Evolutionary conservation across 2,113 vertebrate genomes (phyloP).

Genomic region (Phalacrocorax carbo): DNA sequence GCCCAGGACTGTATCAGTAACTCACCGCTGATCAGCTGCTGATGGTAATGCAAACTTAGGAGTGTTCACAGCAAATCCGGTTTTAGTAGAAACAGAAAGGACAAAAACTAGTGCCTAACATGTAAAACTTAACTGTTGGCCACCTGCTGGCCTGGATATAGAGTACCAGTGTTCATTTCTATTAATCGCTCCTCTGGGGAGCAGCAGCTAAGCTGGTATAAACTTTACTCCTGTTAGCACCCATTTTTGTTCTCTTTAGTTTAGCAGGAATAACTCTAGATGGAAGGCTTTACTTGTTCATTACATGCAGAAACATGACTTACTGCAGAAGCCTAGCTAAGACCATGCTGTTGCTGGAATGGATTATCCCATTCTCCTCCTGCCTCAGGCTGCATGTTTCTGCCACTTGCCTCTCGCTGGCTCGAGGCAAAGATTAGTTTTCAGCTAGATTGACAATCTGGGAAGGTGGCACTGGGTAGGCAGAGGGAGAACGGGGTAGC

Average conservation of each 20-base stretch:
- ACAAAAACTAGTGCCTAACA: not conserved
- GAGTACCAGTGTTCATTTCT: not conserved
- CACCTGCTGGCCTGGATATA: not conserved
- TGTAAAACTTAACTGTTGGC: not conserved
- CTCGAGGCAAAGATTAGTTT: not conserved
- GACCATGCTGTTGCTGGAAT: not conserved
- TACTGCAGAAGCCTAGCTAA: not conserved
- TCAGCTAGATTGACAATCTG: not conserved
- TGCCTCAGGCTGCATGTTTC: not conserved
- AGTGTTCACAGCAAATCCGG: not conserved
- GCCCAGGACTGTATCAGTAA: not conserved
- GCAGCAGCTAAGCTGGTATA: not conserved
- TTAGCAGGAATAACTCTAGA: not conserved
- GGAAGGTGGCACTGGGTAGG: not conserved
- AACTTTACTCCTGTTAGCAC: not conserved
- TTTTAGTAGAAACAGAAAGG: not conserved
- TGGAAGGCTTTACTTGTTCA: not conserved
- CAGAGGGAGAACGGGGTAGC: not conserved
- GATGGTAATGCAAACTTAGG: not conserved
- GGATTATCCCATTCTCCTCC: not conserved
- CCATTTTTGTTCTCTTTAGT: not conserved
- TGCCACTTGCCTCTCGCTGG: not conserved
- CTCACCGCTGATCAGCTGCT: not conserved
- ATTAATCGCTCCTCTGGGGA: not conserved
- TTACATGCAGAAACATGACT: not conserved